Evolutionary conservation across 2,113 vertebrate species (phyloP).

Genomic region (Alaudala cheleensis): DNA sequence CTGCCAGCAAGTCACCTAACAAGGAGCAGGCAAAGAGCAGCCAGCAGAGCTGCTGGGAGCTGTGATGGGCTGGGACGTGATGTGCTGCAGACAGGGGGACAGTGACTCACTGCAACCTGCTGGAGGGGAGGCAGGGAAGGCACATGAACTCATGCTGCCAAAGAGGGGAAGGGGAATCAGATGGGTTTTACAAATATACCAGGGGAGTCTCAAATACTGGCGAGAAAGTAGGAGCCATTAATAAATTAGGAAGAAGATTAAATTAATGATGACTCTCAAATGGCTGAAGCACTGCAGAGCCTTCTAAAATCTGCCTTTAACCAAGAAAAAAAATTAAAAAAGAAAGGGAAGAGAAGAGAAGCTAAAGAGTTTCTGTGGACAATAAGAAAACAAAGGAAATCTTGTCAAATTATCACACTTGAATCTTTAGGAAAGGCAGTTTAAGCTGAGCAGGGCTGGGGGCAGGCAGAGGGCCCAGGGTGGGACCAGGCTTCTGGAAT

Average conservation of each 20-base stretch:
- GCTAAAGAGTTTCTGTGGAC: not conserved
- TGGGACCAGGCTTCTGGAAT: not conserved
- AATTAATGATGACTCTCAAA: conserved; percentile 69
- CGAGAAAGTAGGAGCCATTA: conserved; percentile 50
- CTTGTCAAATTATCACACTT: not conserved
- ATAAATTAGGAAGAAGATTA: conserved; percentile 65
- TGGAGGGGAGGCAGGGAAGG: not conserved
- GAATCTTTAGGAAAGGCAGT: not conserved
- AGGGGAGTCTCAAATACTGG: conserved; percentile 40
- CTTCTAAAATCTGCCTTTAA: conserved; percentile 17
- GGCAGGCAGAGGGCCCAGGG: not conserved
- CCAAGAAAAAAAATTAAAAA: not conserved
- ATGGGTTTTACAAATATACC: conserved; percentile 31
- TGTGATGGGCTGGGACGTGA: not conserved
- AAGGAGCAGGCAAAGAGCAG: not conserved
- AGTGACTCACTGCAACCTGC: not conserved
- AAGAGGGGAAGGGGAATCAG: not conserved
- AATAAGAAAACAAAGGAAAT: conserved; percentile 10
- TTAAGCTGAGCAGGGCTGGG: not conserved
- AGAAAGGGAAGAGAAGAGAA: not conserved
- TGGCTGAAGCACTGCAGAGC: not conserved
- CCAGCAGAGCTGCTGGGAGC: not conserved
- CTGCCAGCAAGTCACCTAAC: not conserved
- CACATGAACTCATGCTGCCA: not conserved
- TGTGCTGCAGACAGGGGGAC: not conserved